Evolutionary conservation across 1,140 invertebrate species (phyloP).

Genomic region (Belonocnema kinseyi): DNA sequence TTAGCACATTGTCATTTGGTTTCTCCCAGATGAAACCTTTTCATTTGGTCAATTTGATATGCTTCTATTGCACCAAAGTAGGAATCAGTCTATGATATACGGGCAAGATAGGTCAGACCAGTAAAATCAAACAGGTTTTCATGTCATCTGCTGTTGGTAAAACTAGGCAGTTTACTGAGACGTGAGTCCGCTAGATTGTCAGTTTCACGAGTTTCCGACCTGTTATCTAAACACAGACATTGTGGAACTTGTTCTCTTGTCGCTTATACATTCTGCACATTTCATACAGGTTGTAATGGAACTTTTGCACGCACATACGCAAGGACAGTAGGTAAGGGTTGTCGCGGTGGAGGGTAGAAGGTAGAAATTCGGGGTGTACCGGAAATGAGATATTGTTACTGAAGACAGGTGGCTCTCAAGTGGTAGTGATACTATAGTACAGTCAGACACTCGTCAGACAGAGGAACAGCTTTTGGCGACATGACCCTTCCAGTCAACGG

Average conservation of each 20-base stretch:
- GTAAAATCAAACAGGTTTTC: conserved; percentile 21
- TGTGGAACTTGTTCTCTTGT: conserved; percentile 7
- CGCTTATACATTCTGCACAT: not conserved
- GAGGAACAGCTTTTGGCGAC: not conserved
- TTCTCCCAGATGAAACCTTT: too few species aligned
- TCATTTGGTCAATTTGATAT: not conserved
- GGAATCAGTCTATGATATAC: conserved; percentile 11
- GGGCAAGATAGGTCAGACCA: conserved; percentile 5
- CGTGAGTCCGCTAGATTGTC: not conserved
- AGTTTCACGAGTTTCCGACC: conserved; percentile 26
- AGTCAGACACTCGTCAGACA: conserved; percentile 20
- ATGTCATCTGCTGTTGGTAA: conserved; percentile 19
- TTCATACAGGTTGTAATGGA: conserved; percentile 18
- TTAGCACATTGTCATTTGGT: too few species aligned
- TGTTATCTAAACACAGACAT: conserved; percentile 22
- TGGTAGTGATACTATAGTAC: not conserved
- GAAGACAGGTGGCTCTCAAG: conserved; percentile 8
- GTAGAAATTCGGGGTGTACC: conserved; percentile 7
- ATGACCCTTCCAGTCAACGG: not conserved
- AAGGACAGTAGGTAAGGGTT: conserved; percentile 14
- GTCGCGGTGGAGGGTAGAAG: not conserved
- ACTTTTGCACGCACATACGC: conserved; percentile 11
- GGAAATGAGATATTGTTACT: conserved; percentile 25
- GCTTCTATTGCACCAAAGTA: not conserved
- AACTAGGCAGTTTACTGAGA: conserved; percentile 19